Conservation (phyloP, 2,113 vertebrate genomes). For the Thamnophis sirtalis region DNA sequence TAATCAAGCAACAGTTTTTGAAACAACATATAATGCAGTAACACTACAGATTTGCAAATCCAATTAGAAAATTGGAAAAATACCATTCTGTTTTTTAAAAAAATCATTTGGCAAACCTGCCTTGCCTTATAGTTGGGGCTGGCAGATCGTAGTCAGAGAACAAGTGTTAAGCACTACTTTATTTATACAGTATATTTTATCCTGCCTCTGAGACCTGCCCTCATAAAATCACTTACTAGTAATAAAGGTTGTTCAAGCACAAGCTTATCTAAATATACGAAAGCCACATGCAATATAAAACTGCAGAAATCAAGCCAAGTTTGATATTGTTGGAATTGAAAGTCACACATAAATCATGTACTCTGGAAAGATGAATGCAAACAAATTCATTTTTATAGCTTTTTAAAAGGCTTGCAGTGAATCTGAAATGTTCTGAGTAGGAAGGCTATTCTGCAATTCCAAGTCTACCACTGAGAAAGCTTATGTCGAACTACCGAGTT, state of each 20-base stretch:
- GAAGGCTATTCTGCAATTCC: not conserved
- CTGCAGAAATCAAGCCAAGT: not conserved
- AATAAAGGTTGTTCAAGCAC: not conserved
- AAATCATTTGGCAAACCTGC: not conserved
- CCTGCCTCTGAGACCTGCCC: not conserved
- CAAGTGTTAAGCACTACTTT: not conserved
- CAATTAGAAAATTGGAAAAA: not conserved
- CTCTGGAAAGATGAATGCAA: not conserved
- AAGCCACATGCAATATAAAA: not conserved
- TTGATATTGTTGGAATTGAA: not conserved
- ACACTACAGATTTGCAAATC: not conserved
- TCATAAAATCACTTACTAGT: not conserved
- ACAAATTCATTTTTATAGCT: not conserved
- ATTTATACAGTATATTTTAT: not conserved
- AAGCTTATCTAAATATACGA: not conserved
- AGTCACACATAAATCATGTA: not conserved
- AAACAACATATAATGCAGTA: not conserved
- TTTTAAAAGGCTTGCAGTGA: not conserved
- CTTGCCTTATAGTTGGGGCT: not conserved
- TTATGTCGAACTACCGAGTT: not conserved
- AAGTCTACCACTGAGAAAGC: not conserved
- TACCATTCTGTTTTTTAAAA: not conserved
- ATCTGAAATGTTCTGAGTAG: not conserved
- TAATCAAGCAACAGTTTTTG: not conserved
- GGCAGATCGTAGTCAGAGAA: not conserved